Conservation (phyloP, 2,888 invertebrate genomes). For the Epiperipatus broadwayi region DNA sequence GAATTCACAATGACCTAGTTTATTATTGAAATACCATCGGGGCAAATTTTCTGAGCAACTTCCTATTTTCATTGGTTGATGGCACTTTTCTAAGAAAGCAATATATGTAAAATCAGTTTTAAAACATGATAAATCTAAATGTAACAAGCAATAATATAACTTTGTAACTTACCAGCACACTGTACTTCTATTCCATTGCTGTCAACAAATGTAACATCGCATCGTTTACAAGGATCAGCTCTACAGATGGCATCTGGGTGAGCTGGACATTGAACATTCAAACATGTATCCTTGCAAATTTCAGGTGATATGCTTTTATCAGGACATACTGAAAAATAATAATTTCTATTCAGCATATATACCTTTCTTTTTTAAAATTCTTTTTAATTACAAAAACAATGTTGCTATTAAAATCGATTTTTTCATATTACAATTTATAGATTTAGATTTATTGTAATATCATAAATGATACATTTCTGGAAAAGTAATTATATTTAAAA, state of each 20-base stretch:
- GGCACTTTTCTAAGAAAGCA: conserved; percentile 9
- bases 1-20: conserved; percentile 12
- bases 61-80: conserved; percentile 10
- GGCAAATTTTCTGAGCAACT: conserved; percentile 11
- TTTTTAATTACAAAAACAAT: conserved; percentile 6
- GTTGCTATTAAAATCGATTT: too few species aligned
- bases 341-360: conserved; percentile 20
- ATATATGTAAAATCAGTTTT: background rate
- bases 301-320: conserved; percentile 19
- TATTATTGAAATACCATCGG: conserved; percentile 15
- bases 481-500: too few species aligned
- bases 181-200: conserved; percentile 17
- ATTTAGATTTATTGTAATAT: too few species aligned
- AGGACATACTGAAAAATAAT: conserved; percentile 21
- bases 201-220: conserved; percentile 22
- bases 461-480: too few species aligned
- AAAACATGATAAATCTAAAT: too few species aligned
- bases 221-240: conserved; percentile 26
- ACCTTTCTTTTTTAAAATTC: conserved; percentile 16
- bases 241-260: conserved; percentile 26
- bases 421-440: too few species aligned
- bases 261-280: conserved; percentile 21
- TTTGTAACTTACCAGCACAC: conserved; percentile 16
- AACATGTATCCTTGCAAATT: conserved; percentile 24
- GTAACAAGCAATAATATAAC: conserved; percentile 4